These are phyloP conservation scores for Malurus elegans DNA, from an alignment of 2,113 vertebrate genomes.

Conservation along the genomic window DNA sequence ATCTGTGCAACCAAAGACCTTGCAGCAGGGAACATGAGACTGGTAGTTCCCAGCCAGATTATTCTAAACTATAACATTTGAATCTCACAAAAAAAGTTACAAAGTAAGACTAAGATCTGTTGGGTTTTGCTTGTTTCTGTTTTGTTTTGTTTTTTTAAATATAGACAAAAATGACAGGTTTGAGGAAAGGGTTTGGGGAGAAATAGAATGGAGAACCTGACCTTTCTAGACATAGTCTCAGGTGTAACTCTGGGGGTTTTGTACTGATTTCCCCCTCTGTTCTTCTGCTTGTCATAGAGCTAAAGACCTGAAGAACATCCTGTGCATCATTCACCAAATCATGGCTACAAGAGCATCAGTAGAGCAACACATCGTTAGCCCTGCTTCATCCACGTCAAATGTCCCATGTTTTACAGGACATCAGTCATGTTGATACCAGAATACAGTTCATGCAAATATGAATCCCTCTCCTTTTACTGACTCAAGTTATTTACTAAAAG, in stretches of 20 bases:
- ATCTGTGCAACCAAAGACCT: not conserved
- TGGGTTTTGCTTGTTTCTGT: not conserved
- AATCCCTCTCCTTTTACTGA: not conserved
- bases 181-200: not conserved
- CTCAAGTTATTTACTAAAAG: not conserved
- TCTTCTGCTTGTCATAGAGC: not conserved
- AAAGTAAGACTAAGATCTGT: not conserved
- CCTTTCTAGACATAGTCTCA: not conserved
- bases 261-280: not conserved
- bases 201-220: not conserved
- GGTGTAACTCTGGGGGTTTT: not conserved
- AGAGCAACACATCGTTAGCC: not conserved
- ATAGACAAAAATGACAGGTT: not conserved
- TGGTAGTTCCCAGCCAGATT: not conserved
- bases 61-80: not conserved
- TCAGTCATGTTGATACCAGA: not conserved
- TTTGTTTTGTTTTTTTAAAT: not conserved
- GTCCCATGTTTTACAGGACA: not conserved
- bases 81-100: not conserved
- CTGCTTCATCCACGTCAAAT: not conserved
- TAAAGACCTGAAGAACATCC: not conserved
- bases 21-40: not conserved
- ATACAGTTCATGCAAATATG: not conserved
- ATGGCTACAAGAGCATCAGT: not conserved
- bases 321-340: not conserved